Base-by-base conservation (phyloP, 2,797 vertebrate genomes). In the Cyprinodon diabolis region DNA sequence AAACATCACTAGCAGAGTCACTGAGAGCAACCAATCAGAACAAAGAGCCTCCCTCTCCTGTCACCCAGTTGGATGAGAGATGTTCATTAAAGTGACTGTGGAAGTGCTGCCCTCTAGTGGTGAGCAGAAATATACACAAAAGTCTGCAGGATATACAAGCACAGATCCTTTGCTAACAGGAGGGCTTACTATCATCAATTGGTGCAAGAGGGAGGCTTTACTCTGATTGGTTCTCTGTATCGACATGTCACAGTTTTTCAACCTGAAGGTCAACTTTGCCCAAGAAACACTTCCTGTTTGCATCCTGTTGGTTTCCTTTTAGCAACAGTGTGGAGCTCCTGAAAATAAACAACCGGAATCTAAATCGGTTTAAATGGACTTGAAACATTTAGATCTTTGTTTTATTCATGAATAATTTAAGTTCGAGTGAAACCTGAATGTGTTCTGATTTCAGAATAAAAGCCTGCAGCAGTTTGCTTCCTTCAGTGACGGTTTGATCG, bases 101-200 rank as follows among this genome's bases (percentile, higher is more conserved):
- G 30, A 69, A 76, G 78, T 78, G 69, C 69, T 63, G 77, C 79
- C 76, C 79, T 75, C 82, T 73, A 55, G 43, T 75, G 85, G 67
- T 83, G 77, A 90, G 77, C 84, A 92, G 82, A 92, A 93, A 93
- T 93, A 91, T 94, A 93, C 93, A 95, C 86, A 95, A 90, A 86
- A 80, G 84, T 86, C 90, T 91, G 84, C 90, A 93, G 88, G 90
- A 94, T 93, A 92, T 94, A 94, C 85, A 90, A 79, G 86, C 68
- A 87, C 45, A 82, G 74, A 80, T 74, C 47, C 52, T 79, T 54
- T 52, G 49, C 47, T 21, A 30, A 71, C 66, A 63, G 66, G 35
- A 75, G 1, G 47, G 58, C 58, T 82, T 71, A 70, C 72, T 67
- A 56, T 35, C 65, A 79, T 52, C 21, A 2, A 21, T 30, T n/a